Conservation (phyloP, 2,888 invertebrate genomes). For the Aphidoletes aphidimyza region DNA sequence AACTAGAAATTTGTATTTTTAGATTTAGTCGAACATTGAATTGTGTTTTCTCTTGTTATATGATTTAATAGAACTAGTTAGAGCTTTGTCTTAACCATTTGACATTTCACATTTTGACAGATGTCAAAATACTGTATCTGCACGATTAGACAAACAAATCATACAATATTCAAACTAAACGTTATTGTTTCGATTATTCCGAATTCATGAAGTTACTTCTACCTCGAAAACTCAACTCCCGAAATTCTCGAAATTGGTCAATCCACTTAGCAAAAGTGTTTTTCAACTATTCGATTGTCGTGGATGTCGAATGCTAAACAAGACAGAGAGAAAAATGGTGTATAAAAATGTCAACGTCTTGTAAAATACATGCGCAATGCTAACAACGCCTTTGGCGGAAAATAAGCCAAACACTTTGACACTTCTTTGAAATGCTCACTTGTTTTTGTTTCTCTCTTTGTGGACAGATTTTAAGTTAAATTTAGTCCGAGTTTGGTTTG, state of each 20-base stretch:
- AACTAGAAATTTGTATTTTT: neutral
- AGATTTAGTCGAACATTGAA: neutral
- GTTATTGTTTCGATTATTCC: too few species aligned
- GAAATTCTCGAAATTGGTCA: neutral
- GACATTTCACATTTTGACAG: neutral
- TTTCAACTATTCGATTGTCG: neutral
- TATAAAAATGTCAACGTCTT: slow-evolving; percentile 35
- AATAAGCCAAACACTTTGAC: neutral
- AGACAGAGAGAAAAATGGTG: neutral
- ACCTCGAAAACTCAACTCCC: too few species aligned
- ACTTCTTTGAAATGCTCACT: neutral
- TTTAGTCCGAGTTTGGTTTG: slow-evolving; percentile 3
- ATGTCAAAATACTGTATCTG: neutral
- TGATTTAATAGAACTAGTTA: neutral
- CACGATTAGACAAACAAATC: neutral
- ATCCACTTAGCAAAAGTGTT: neutral
- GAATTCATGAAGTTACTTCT: too few species aligned
- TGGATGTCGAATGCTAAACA: neutral
- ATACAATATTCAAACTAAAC: too few species aligned
- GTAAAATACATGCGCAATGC: neutral
- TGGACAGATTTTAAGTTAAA: neutral
- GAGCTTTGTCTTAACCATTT: neutral
- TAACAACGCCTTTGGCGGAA: neutral
- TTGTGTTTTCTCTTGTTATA: neutral
- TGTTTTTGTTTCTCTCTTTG: neutral